Evolutionary conservation across 2,113 vertebrate genomes (phyloP).

Genomic region (Geococcyx californianus): DNA sequence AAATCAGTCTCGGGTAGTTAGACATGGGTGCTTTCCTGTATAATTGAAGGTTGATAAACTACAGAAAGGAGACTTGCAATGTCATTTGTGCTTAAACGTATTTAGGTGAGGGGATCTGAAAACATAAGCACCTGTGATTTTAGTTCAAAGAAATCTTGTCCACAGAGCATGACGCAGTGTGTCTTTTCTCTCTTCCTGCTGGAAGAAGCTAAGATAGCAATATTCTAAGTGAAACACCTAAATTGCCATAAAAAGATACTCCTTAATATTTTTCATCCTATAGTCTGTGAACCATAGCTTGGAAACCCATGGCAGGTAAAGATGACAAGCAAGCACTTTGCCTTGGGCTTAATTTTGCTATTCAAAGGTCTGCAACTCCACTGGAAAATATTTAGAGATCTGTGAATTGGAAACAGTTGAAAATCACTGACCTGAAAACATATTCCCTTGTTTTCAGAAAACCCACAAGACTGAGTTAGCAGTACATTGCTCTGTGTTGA

Average conservation of each 20-base stretch:
- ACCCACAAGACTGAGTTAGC: not conserved
- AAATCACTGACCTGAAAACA: conserved; percentile 49
- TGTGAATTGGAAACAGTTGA: conserved; percentile 18
- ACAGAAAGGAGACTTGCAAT: not conserved
- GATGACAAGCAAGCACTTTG: conserved; percentile 4
- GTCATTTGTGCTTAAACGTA: not conserved
- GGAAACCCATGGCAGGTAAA: not conserved
- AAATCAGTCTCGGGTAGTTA: not conserved
- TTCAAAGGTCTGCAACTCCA: not conserved
- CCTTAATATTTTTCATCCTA: not conserved
- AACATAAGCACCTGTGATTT: not conserved
- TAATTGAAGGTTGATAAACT: not conserved
- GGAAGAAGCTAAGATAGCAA: not conserved
- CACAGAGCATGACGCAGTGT: not conserved
- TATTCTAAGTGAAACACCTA: not conserved
- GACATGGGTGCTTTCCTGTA: not conserved
- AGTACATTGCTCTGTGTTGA: not conserved
- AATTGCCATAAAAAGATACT: not conserved
- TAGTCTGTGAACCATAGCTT: not conserved
- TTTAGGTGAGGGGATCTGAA: not conserved
- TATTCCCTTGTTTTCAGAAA: conserved; percentile 11
- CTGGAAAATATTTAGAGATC: conserved; percentile 25
- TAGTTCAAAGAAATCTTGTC: not conserved
- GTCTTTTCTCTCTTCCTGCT: not conserved
- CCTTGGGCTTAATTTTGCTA: conserved; percentile 14